A percentile compares a stretch with the other conserved stretches of the same genome.
phyloP scores from a whole-genome alignment of 2,113 vertebrate species.

The Zosterops japonicus region DNA sequence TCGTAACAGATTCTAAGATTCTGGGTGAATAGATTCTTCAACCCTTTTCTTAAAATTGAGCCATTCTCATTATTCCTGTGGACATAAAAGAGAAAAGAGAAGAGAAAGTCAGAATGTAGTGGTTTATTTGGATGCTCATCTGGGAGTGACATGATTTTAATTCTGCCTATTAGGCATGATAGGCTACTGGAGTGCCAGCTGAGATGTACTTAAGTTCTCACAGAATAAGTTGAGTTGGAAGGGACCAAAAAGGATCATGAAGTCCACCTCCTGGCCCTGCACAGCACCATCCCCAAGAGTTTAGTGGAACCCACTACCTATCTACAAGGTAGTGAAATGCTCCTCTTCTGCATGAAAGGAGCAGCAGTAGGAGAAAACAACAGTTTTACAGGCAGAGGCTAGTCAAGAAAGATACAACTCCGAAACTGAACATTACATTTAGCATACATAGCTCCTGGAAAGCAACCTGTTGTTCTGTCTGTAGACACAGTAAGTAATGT shows the following conservation, averaged over 20 bases:
- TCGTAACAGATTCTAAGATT: background rate
- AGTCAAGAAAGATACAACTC: background rate
- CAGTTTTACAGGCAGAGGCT: background rate
- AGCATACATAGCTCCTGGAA: background rate
- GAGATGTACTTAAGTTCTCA: background rate
- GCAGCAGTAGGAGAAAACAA: background rate
- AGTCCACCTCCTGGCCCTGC: no score
- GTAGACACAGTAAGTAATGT: background rate
- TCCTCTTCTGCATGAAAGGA: background rate
- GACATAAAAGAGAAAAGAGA: background rate
- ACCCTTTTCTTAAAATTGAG: background rate
- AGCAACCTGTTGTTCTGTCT: background rate
- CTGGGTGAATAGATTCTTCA: background rate
- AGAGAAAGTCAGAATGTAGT: background rate
- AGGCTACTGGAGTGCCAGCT: background rate
- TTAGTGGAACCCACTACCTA: background rate
- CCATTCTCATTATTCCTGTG: background rate
- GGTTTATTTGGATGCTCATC: background rate
- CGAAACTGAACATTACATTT: background rate
- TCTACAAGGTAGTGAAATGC: background rate
- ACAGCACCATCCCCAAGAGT: background rate
- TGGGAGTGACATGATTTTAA: background rate
- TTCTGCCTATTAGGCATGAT: background rate
- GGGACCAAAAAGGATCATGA: background rate
- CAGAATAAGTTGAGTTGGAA: background rate